Evolutionary conservation across 92 coral and sea anemone species (phyloP).

Genomic region (Scolanthus callimorphus): DNA sequence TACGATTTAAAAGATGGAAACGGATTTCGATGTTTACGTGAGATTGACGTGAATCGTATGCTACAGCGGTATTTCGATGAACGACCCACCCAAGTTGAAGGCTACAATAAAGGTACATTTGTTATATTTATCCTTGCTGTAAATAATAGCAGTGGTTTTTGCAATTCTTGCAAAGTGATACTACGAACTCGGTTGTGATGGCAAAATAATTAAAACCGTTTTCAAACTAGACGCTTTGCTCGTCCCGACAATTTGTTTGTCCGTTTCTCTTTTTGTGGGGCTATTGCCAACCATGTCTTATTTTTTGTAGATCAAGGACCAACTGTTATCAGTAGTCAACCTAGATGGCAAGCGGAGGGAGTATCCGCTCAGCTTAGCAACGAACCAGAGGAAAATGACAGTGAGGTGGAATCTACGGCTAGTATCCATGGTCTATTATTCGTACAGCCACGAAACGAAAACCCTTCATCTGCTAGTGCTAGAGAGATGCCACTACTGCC

Average conservation of each 20-base stretch:
- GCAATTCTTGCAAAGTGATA: too few relatives aligned
- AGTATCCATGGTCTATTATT: constrained; percentile 48
- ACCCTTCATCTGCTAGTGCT: background rate
- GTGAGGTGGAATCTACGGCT: constrained; percentile 25
- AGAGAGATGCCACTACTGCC: constrained; percentile 11
- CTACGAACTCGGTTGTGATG: too few relatives aligned
- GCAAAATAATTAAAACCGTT: too few relatives aligned
- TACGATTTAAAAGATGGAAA: constrained; percentile 52
- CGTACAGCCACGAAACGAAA: constrained; percentile 19
- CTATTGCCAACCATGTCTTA: too few relatives aligned
- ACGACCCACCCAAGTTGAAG: constrained; percentile 4
- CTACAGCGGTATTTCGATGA: constrained; percentile 41
- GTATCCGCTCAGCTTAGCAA: background rate
- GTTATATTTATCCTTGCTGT: too few relatives aligned
- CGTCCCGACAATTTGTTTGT: too few relatives aligned
- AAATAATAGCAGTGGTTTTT: too few relatives aligned
- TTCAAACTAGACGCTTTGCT: too few relatives aligned
- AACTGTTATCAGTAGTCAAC: constrained; percentile 56
- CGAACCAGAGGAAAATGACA: constrained; percentile 2
- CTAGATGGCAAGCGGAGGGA: constrained; percentile 39
- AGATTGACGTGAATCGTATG: constrained; percentile 47
- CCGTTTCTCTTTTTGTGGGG: too few relatives aligned
- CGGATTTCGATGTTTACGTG: constrained; percentile 65
- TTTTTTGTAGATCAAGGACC: too few relatives aligned
- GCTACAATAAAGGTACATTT: constrained; percentile 15